Base-by-base conservation (phyloP, 1,140 invertebrate species). In the Sinella curviseta region DNA sequence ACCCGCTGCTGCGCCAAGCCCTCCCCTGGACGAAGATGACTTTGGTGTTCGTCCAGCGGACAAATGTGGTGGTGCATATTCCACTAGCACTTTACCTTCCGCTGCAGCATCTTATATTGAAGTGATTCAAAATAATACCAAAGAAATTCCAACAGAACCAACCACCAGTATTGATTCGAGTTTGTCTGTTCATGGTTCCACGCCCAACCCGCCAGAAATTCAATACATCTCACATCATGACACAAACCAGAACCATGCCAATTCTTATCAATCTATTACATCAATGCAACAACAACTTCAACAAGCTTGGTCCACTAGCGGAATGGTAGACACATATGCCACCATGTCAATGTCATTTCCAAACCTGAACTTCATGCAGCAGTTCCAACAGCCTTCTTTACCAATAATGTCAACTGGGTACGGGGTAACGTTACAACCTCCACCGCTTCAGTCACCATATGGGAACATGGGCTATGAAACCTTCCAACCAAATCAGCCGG, bases 1-100 rank as follows among this genome's bases (percentile, higher is more conserved):
- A 30, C 80, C 76, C 24, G 30, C 60, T 24, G 76, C 54, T 8
- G 77, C 80, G 8, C 80, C 76, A n/a, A 76, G 65, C 8, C 77
- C 80, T 4, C 73, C 77, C 1, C 33, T 48, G 4, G 74, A 77
- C 28, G 55, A 80, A 17, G 48, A 60, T 8, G 48, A 35, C 2
- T 28, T 67, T 74, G 33, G 26, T 31, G 35, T 74, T 78, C 26
- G 65, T 4, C 65, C 65, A 31, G 65, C 65, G 4, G 26, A 70
- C 30, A 33, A 70, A 24, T 70, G 65, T 33, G 65, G 65, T 30
- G 65, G 65, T 3, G 12, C 31, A 20, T 55, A 34, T 34, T 33
- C 4, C 34, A 4, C 35, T 1, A 28, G 24, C 14, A 24, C 16
- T n/a, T 35, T 33, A 4, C 12, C 12, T 8, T 12, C 48, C n/a